phyloP scores from a whole-genome alignment of 1,140 invertebrate species.

The Nephotettix cincticeps region DNA sequence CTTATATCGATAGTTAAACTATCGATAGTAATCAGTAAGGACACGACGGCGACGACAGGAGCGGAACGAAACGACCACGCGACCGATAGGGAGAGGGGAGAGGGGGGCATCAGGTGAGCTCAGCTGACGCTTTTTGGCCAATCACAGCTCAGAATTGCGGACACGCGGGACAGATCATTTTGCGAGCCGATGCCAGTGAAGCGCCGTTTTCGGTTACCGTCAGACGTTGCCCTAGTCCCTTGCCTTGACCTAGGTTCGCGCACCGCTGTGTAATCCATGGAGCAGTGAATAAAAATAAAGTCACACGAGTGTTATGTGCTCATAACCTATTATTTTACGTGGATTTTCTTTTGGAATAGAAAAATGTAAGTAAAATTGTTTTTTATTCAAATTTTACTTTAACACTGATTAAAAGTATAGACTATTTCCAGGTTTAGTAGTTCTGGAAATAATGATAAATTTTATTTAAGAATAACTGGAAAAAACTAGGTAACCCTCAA shows the following conservation, averaged over 20 bases:
- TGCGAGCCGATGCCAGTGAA: background rate
- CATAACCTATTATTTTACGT: background rate
- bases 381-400: background rate
- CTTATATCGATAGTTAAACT: too few relatives aligned
- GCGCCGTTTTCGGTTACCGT: background rate
- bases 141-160: background rate
- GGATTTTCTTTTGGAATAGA: background rate
- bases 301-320: background rate
- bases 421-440: background rate
- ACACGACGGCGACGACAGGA: too few relatives aligned
- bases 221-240: background rate
- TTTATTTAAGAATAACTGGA: background rate
- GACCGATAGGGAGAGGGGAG: background rate
- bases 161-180: background rate
- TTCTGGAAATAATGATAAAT: background rate
- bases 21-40: too few relatives aligned
- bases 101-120: slow-evolving; percentile 1
- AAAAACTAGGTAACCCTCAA: background rate
- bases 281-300: background rate
- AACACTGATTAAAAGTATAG: background rate
- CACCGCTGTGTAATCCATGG: background rate
- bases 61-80: too few relatives aligned
- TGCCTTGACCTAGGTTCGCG: background rate
- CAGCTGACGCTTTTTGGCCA: background rate
- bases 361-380: background rate